These are phyloP conservation scores for Calameuta pallipes DNA, from an alignment of 2,888 invertebrate species.

Conservation along the genomic window DNA sequence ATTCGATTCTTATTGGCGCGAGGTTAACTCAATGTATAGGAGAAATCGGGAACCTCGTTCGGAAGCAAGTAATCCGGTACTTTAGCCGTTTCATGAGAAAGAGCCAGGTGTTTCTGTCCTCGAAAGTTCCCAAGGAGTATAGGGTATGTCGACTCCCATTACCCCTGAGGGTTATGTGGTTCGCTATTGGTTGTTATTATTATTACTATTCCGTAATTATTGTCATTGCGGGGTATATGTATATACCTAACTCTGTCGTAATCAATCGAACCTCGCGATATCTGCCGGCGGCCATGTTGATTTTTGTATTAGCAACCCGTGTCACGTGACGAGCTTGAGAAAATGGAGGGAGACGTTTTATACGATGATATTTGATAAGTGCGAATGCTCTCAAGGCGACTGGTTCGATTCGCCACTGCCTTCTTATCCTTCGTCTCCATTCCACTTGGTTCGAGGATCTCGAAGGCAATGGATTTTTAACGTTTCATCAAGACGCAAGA, in stretches of 20 bases:
- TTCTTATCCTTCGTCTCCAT: slow-evolving; percentile 3
- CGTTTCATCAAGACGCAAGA: slow-evolving; percentile 41
- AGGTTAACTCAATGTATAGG: not conserved
- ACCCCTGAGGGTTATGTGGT: not conserved
- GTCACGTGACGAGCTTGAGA: not conserved
- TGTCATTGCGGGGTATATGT: not conserved
- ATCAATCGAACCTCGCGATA: not conserved
- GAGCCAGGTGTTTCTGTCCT: not conserved
- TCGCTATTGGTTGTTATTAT: not conserved
- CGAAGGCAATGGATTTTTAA: slow-evolving; percentile 39
- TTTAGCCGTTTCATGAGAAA: not conserved
- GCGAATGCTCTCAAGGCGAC: slow-evolving; percentile 21
- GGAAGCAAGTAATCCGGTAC: not conserved
- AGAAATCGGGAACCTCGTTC: not conserved
- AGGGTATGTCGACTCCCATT: not conserved
- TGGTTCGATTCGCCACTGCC: slow-evolving; percentile 5
- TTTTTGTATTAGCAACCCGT: not conserved
- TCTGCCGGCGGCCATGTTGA: not conserved
- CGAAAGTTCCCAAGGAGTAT: not conserved
- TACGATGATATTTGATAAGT: slow-evolving; percentile 37
- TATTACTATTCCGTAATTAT: not conserved
- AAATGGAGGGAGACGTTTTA: not conserved
- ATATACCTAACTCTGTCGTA: not conserved
- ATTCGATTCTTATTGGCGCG: not conserved
- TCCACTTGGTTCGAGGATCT: slow-evolving; percentile 26